These are phyloP conservation scores for Trichoplusia ni DNA, from an alignment of 1,140 invertebrate species.

Conservation along the genomic window DNA sequence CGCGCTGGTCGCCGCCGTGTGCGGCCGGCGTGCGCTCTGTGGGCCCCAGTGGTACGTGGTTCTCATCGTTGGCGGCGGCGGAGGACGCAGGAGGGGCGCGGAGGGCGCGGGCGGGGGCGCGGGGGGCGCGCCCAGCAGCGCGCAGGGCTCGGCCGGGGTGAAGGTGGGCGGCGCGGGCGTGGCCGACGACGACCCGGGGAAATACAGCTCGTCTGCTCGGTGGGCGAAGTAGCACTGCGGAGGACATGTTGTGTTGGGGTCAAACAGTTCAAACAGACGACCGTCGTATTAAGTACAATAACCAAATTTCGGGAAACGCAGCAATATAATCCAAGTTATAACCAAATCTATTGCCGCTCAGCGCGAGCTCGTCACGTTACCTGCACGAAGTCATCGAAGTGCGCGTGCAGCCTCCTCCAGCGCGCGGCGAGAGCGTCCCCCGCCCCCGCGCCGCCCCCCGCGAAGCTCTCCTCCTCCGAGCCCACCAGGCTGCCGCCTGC, in stretches of 20 bases:
- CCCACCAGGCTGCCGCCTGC: constrained; percentile 34
- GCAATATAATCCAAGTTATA: neutral
- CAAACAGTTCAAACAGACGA: too few species aligned
- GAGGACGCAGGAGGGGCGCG: too few species aligned
- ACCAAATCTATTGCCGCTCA: too few species aligned
- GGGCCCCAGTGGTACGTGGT: constrained; percentile 51
- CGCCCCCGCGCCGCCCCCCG: constrained; percentile 38
- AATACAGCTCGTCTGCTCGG: constrained; percentile 87
- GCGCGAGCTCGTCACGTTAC: too few species aligned
- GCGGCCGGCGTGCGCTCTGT: constrained; percentile 57
- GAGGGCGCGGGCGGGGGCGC: constrained; percentile 10
- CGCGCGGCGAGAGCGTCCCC: constrained; percentile 83
- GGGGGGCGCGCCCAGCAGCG: neutral
- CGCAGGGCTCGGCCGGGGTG: constrained; percentile 3
- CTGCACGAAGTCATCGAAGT: constrained; percentile 94
- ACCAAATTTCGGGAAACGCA: neutral
- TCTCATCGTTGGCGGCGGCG: too few species aligned
- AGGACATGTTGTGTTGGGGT: too few species aligned
- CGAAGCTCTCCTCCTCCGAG: constrained; percentile 64
- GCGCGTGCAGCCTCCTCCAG: constrained; percentile 89
- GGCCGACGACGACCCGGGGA: constrained; percentile 84
- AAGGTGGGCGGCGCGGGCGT: constrained; percentile 41
- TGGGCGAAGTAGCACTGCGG: constrained; percentile 91
- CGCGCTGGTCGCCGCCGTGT: constrained; percentile 76
- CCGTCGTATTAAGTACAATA: too few species aligned